Conservation (phyloP, 2,888 invertebrate species). For the Toxonevra muliebris region DNA sequence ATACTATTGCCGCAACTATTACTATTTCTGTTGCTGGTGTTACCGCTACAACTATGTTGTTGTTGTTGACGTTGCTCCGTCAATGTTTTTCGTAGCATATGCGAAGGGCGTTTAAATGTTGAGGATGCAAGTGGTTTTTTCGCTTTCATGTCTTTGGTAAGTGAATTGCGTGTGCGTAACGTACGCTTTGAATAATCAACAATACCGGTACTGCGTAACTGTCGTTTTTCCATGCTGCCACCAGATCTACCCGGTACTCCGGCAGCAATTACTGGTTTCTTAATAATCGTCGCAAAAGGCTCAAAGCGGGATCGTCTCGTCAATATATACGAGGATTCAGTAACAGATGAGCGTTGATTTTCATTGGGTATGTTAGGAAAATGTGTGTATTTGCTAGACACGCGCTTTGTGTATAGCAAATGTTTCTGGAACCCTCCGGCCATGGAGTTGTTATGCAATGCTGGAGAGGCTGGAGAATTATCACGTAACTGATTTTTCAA, state of each 20-base stretch:
- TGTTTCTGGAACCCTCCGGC: background rate
- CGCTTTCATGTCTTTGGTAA: constrained; percentile 49
- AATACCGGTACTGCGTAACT: constrained; percentile 54
- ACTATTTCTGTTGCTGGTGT: background rate
- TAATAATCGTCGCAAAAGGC: constrained; percentile 8
- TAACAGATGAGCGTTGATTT: constrained; percentile 43
- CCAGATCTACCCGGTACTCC: constrained; percentile 24
- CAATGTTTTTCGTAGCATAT: constrained; percentile 31
- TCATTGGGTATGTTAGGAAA: constrained; percentile 59
- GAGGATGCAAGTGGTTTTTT: constrained; percentile 40
- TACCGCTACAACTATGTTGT: constrained; percentile 1
- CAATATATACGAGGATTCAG: constrained; percentile 24
- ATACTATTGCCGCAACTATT: background rate
- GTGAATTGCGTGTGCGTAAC: constrained; percentile 56
- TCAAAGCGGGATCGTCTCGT: constrained; percentile 19
- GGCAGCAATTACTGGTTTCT: constrained; percentile 17
- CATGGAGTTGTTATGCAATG: constrained; percentile 8
- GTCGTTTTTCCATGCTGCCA: constrained; percentile 50
- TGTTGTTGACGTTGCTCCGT: constrained; percentile 20
- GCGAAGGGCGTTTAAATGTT: constrained; percentile 38
- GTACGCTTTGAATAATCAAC: constrained; percentile 59
- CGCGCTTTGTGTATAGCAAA: background rate
- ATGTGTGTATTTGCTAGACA: constrained; percentile 25
- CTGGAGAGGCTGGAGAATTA: background rate
- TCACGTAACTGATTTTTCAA: background rate